Conservation (phyloP, 2,888 invertebrate species). For the Stegana nigrithorax region DNA sequence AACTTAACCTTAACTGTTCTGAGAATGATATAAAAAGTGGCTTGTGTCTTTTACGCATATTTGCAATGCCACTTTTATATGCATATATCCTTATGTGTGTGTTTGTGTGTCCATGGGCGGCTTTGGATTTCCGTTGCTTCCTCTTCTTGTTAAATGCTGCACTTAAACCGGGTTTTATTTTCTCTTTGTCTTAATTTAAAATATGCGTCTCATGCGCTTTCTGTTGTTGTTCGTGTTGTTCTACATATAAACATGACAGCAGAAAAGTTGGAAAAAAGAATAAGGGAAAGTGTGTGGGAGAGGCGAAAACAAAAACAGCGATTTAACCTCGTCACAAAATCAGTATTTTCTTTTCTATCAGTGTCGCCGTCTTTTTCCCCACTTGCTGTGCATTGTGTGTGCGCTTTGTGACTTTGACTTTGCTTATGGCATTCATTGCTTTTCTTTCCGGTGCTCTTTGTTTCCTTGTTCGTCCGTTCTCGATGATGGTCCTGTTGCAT, state of each 20-base stretch:
- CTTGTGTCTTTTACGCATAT: too few relatives aligned
- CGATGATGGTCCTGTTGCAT: too few relatives aligned
- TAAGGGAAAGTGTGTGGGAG: neutral
- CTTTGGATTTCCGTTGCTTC: neutral
- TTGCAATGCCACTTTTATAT: too few relatives aligned
- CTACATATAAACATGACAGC: too few relatives aligned
- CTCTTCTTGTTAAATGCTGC: slow-evolving; percentile 30
- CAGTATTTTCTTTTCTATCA: slow-evolving; percentile 19
- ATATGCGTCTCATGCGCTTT: slow-evolving; percentile 32
- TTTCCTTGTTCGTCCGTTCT: too few relatives aligned
- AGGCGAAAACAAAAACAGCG: neutral
- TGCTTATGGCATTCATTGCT: too few relatives aligned
- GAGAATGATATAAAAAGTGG: too few relatives aligned
- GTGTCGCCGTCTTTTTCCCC: neutral
- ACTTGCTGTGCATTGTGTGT: neutral
- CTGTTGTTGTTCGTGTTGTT: slow-evolving; percentile 6
- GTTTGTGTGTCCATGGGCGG: neutral
- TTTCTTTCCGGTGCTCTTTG: too few relatives aligned
- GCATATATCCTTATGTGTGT: neutral
- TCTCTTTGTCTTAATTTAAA: slow-evolving; percentile 46
- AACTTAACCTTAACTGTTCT: too few relatives aligned
- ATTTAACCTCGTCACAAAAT: slow-evolving; percentile 45
- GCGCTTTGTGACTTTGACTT: neutral
- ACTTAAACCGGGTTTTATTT: slow-evolving; percentile 48
- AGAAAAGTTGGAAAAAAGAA: neutral